Percentiles rank a stretch among this genome's conserved stretches.
These are phyloP conservation scores for Campopleginae sp. DNA, from an alignment of 2,888 invertebrate genomes.

Conservation along the genomic window DNA sequence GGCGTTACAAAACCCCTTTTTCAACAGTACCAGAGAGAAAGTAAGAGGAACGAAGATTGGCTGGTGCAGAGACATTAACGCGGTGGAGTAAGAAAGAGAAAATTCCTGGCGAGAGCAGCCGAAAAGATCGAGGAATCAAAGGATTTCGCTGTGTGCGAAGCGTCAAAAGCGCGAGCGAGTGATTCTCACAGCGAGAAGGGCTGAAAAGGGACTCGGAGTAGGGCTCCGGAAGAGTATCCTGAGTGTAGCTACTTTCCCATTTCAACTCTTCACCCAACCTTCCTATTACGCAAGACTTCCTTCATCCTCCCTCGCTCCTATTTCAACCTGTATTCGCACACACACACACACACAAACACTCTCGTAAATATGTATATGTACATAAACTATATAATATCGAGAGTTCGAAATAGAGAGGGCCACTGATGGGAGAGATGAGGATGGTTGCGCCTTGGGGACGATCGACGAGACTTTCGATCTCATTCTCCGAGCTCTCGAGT, in stretches of 20 bases:
- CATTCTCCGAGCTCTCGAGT: slow-evolving; percentile 51
- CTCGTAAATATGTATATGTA: neutral
- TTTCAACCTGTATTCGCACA: slow-evolving; percentile 24
- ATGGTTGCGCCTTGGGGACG: slow-evolving; percentile 62
- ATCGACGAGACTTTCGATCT: slow-evolving; percentile 66
- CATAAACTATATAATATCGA: slow-evolving; percentile 12
- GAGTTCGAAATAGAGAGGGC: slow-evolving; percentile 46
- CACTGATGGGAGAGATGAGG: slow-evolving; percentile 34
- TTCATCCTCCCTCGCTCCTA: slow-evolving; percentile 32
- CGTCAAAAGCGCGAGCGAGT: slow-evolving; percentile 79
- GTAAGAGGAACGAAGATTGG: slow-evolving; percentile 23
- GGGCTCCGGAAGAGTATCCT: slow-evolving; percentile 63
- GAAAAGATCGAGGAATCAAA: slow-evolving; percentile 83
- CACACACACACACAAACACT: neutral
- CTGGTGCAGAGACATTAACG: slow-evolving; percentile 66
- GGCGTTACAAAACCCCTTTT: slow-evolving; percentile 65
- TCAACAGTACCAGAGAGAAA: slow-evolving; percentile 14
- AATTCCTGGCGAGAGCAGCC: slow-evolving; percentile 64
- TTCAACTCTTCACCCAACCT: slow-evolving; percentile 57
- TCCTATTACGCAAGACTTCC: slow-evolving; percentile 32
- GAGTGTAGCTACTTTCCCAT: slow-evolving; percentile 71
- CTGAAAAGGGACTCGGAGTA: slow-evolving; percentile 25
- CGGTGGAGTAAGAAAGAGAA: slow-evolving; percentile 23
- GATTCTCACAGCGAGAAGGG: slow-evolving; percentile 50
- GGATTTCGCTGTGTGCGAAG: slow-evolving; percentile 80